Conservation (phyloP, 2,797 vertebrate species). For the Poeciliopsis presidionis region DNA sequence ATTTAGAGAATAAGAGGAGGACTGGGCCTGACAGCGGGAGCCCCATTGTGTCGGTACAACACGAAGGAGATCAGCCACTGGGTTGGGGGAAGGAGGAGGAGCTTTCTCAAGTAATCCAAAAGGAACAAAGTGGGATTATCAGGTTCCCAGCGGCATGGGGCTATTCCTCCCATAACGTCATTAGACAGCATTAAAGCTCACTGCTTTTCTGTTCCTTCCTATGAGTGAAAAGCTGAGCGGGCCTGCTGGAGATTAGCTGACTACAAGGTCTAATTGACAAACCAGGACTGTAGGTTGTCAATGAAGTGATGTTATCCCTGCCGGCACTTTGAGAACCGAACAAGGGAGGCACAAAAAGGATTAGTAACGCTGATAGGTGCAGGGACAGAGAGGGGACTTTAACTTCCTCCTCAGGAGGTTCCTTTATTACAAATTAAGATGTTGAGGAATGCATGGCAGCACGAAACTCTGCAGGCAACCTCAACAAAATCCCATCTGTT, state of each 20-base stretch:
- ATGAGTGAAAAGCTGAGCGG: slow-evolving; percentile 51
- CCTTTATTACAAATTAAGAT: slow-evolving; percentile 23
- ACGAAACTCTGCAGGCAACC: not conserved
- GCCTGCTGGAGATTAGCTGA: slow-evolving; percentile 66
- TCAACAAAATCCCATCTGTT: slow-evolving; percentile 5
- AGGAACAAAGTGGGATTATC: slow-evolving; percentile 81
- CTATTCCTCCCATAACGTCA: slow-evolving; percentile 81
- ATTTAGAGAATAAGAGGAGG: slow-evolving; percentile 69
- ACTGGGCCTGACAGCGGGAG: slow-evolving; percentile 64
- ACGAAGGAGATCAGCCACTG: slow-evolving; percentile 63
- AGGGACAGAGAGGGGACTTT: slow-evolving; percentile 35
- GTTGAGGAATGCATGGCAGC: slow-evolving; percentile 13
- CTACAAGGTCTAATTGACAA: slow-evolving; percentile 75
- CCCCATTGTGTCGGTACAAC: slow-evolving; percentile 73
- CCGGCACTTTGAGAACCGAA: slow-evolving; percentile 63
- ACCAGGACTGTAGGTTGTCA: slow-evolving; percentile 55
- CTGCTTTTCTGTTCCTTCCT: slow-evolving; percentile 68
- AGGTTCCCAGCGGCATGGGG: slow-evolving; percentile 86
- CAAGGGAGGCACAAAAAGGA: slow-evolving; percentile 67
- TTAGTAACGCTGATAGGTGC: slow-evolving; percentile 69
- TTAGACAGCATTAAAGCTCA: slow-evolving; percentile 79
- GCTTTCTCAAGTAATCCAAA: slow-evolving; percentile 67
- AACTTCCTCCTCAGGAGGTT: slow-evolving; percentile 54
- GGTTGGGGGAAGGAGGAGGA: slow-evolving; percentile 56
- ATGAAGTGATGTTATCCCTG: slow-evolving; percentile 71